Evolutionary conservation across 2,113 vertebrate species (phyloP), one percentile per base, ranked within the genome.

Genomic region (Prolemur simus): DNA sequence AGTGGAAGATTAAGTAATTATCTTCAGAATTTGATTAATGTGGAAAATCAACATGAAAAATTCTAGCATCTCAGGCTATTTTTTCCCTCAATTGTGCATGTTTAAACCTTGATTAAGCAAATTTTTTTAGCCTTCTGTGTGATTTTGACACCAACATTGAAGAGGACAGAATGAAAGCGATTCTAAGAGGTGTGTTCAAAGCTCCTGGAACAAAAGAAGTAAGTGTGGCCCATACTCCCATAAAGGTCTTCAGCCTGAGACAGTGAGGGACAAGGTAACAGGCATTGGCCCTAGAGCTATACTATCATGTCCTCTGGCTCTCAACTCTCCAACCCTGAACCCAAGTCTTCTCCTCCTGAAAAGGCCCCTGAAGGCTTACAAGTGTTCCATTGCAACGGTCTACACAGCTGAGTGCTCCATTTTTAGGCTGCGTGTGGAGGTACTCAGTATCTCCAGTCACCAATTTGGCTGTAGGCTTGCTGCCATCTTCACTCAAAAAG

Each of bases 11-110:
- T 58, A 96, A 96, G 47, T 39, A 85, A 94, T 91, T 96, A 94
- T 91, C 58, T 69, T 94, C 63, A 84, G 86, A 95, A 93, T 93
- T 97, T 93, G 71, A 95, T 94, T 91, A 83, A 96, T 95, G 77
- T 94, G 54, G 58, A 91, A 93, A 96, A 93, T 91, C 71, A 96
- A 82, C 66, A 86, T 77, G 82, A 93, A 96, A 68, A 89, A 78
- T 60, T 78, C 95, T 45, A 78, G 34, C 18, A 58, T 92, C 52
- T 94, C 6, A 47, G 83, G 56, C 6, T 68, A n/a, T 54, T 90
- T 87, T 29, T 6, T 27, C 15, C 45, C 21, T 85, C 39, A 18
- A 64, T 82, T 89, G 58, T 92, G 21, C 39, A 52, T 77, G 32
- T 83, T 97, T 96, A 94, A 93, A 52, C 60, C 42, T 96, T 92